phyloP scores from a whole-genome alignment of 2,797 vertebrate genomes.

The Molossus molossus region DNA sequence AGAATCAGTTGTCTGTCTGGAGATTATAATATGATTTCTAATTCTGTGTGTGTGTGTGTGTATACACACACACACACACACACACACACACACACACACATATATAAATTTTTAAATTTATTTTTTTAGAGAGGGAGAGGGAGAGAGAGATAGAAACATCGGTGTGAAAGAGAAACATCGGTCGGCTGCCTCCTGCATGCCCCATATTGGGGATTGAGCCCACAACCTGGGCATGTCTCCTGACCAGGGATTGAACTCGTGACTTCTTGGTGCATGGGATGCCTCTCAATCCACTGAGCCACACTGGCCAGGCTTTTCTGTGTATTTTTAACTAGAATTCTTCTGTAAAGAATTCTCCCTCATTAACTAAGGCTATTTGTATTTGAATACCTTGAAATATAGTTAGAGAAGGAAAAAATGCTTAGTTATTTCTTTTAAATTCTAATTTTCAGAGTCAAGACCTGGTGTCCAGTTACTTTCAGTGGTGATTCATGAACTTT shows the following conservation, averaged over 20 bases:
- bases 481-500: neutral
- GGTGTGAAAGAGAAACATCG: too few species aligned
- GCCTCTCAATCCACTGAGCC: too few species aligned
- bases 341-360: neutral
- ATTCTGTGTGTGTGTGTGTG: neutral
- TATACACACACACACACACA: too few species aligned
- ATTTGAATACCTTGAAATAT: slow-evolving; percentile 21
- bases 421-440: neutral
- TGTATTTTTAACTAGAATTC: neutral
- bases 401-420: neutral
- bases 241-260: too few species aligned
- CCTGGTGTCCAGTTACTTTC: neutral
- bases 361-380: neutral
- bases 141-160: too few species aligned
- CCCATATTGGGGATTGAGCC: too few species aligned
- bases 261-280: too few species aligned
- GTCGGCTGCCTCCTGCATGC: too few species aligned
- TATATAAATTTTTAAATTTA: too few species aligned
- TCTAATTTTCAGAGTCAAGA: slow-evolving; percentile 8
- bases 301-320: neutral
- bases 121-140: too few species aligned
- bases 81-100: too few species aligned
- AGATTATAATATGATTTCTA: neutral
- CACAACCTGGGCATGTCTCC: too few species aligned
- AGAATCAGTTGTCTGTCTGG: neutral